phyloP scores from a whole-genome alignment of 1,140 invertebrate species.

The Brachystomella parvula region DNA sequence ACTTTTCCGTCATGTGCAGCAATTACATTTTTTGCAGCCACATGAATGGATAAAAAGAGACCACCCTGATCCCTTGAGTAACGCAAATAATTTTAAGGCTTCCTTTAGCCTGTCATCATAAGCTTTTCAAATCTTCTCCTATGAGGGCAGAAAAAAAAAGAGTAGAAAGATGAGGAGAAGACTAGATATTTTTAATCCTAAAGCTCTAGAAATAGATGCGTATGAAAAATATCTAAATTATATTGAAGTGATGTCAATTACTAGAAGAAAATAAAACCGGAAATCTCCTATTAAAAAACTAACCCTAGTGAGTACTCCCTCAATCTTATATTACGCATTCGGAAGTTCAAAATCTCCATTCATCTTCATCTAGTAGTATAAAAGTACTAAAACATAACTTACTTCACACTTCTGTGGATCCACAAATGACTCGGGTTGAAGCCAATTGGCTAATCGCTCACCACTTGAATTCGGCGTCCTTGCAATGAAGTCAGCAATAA shows the following conservation, averaged over 20 bases:
- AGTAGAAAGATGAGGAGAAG: no score
- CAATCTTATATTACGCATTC: neutral
- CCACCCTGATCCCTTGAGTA: neutral
- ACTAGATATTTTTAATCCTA: no score
- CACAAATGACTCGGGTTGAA: conserved; percentile 85
- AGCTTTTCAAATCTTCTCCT: no score
- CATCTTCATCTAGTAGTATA: neutral
- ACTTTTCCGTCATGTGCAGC: neutral
- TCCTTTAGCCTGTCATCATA: no score
- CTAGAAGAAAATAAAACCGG: neutral
- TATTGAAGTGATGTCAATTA: neutral
- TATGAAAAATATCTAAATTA: neutral
- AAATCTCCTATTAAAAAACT: neutral
- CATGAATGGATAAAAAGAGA: neutral
- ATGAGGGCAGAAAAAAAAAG: no score
- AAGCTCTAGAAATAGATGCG: no score
- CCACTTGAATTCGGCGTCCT: conserved; percentile 79
- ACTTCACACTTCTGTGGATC: conserved; percentile 81
- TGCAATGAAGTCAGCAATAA: conserved; percentile 84
- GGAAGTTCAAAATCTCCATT: neutral
- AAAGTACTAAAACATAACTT: neutral
- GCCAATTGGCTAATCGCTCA: conserved; percentile 82
- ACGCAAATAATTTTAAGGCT: neutral
- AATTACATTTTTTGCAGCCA: conserved; percentile 1
- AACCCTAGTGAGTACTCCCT: neutral